Conservation (phyloP, 1,140 invertebrate genomes). For the Zaprionus africanus region DNA sequence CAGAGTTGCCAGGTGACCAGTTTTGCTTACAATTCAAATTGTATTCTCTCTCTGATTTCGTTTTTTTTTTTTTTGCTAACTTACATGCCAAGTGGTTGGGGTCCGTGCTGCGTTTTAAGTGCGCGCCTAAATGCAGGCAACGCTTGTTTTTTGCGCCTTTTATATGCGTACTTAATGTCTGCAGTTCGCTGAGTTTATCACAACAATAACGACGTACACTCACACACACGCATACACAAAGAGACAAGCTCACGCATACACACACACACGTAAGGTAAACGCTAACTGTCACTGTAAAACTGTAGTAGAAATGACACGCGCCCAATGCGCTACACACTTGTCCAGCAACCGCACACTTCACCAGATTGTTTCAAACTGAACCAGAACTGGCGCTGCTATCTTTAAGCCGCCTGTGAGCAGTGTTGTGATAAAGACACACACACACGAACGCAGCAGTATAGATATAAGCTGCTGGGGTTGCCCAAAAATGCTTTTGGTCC, state of each 20-base stretch:
- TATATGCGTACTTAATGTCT: constrained; percentile 50
- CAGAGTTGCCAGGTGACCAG: constrained; percentile 57
- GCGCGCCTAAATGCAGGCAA: constrained; percentile 46
- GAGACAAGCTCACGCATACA: neutral
- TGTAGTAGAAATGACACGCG: constrained; percentile 41
- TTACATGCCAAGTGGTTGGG: constrained; percentile 22
- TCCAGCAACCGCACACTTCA: constrained; percentile 68
- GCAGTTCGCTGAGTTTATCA: constrained; percentile 31
- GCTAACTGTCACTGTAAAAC: constrained; percentile 42
- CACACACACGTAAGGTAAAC: constrained; percentile 3
- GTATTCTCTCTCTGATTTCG: neutral
- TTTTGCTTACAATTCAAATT: constrained; percentile 23
- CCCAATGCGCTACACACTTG: constrained; percentile 52
- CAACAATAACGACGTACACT: constrained; percentile 33
- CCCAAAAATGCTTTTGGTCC: constrained; percentile 48
- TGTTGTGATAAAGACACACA: constrained; percentile 68
- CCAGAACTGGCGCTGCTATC: constrained; percentile 43
- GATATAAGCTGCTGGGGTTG: constrained; percentile 36
- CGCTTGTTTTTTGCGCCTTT: constrained; percentile 45
- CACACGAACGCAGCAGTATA: constrained; percentile 22
- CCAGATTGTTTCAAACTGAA: constrained; percentile 73
- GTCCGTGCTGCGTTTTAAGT: constrained; percentile 18
- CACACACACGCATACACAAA: constrained; percentile 8
- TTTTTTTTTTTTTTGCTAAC: constrained; percentile 16
- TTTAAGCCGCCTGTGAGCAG: constrained; percentile 52